Evolutionary conservation across 2,888 invertebrate genomes (phyloP), one percentile per base, ranked within the genome.

Genomic region (Cerastoderma edule): DNA sequence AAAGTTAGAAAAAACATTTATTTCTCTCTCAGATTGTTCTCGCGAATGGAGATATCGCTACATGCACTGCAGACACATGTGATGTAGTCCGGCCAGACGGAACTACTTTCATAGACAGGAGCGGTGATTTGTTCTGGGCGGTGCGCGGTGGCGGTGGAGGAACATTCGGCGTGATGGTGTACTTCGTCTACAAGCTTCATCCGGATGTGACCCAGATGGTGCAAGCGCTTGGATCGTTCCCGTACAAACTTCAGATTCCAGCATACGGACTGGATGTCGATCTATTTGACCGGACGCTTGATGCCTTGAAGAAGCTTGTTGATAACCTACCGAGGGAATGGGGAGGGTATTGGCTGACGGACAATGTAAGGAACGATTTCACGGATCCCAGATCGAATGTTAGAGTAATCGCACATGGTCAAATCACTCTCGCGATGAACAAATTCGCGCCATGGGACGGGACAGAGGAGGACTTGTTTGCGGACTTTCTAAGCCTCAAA

Each of bases 131-230:
- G 30, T 85, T 86, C 56, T 86, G 86, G 86, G 83, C 86, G 3
- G 63, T 84, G 5, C 56, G 82, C 35, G 84, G 86, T n/a, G 84
- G 85, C 6, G 86, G 84, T 4, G 86, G 83, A 8, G 83, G 83
- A 6, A 80, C 85, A 2, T 85, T 75, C 35, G 84, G 80, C 0
- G 78, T 84, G 2, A 75, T 72, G 5, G 73, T 73, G 10, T 75
- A 79, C 67, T 75, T 75, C 32, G 63, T 77, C 0, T 84, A 67
- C 66, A 82, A 78, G 35, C 46, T 84, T 1, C 82, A 82, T 53
- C 66, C 70, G 22, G 50, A 66, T 32, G 77, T 77, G 4, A 0
- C 56, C 0, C 46, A 48, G 16, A 78, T 84, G 72, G 78, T 77
- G 1, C 30, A 28, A 3, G 28, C 77, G 1, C 33, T 24, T 3